These are phyloP conservation scores for Phasianus colchicus DNA, from an alignment of 2,113 vertebrate genomes.

Conservation along the genomic window DNA sequence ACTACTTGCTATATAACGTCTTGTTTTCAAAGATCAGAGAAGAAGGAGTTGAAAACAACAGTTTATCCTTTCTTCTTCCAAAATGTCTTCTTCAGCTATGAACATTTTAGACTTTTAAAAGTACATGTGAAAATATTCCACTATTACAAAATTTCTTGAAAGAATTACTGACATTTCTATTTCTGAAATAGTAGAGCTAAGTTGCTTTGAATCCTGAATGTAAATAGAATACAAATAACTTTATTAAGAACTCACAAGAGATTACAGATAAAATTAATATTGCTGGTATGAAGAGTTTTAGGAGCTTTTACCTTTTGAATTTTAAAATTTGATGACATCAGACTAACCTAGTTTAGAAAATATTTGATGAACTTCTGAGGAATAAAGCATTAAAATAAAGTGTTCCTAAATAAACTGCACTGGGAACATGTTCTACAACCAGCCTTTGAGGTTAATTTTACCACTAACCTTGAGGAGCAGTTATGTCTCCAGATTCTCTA, in stretches of 20 bases:
- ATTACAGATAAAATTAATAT: not conserved
- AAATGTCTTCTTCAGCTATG: not conserved
- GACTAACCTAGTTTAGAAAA: slow-evolving; percentile 23
- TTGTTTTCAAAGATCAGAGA: not conserved
- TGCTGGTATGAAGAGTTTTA: not conserved
- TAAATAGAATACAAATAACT: not conserved
- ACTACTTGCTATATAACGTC: not conserved
- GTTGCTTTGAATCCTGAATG: slow-evolving; percentile 3
- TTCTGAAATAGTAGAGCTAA: not conserved
- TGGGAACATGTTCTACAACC: not conserved
- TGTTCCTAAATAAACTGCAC: not conserved
- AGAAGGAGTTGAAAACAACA: not conserved
- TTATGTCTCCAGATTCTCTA: not conserved
- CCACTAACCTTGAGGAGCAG: not conserved
- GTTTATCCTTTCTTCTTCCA: not conserved
- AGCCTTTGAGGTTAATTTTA: not conserved
- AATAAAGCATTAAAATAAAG: not conserved
- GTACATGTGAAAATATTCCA: not conserved
- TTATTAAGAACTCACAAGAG: not conserved
- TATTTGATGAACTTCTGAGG: not conserved
- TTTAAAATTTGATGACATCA: not conserved
- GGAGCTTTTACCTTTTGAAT: not conserved
- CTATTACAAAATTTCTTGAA: slow-evolving; percentile 8
- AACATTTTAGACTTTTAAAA: not conserved
- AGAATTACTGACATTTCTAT: not conserved